Conservation (phyloP, 1,140 invertebrate species). For the Portunus trituberculatus region DNA sequence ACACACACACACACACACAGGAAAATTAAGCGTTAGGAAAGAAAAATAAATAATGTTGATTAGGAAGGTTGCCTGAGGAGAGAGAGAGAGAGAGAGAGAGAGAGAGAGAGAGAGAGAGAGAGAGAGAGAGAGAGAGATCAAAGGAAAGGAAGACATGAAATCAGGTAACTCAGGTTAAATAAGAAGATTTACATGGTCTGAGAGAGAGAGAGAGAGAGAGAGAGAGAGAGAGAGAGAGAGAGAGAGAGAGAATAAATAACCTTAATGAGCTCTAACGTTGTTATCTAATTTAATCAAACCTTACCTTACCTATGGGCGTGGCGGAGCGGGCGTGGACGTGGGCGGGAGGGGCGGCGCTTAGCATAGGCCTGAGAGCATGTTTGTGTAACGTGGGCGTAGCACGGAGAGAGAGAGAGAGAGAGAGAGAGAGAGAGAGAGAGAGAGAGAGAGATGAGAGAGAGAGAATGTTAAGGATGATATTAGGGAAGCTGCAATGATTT, state of each 20-base stretch:
- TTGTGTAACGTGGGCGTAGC: background rate
- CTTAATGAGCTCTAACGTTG: no score
- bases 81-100: background rate
- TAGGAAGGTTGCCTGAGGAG: background rate
- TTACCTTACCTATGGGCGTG: no score
- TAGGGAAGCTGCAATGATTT: no score
- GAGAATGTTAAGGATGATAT: no score
- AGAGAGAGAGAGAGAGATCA: background rate
- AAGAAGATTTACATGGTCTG: background rate
- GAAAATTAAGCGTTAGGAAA: background rate
- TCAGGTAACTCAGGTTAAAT: background rate
- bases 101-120: background rate
- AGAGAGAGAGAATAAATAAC: background rate
- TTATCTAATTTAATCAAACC: no score
- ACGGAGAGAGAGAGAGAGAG: constrained; percentile 5
- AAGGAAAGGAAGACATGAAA: background rate
- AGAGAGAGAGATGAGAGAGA: background rate
- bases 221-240: background rate
- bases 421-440: constrained; percentile 29
- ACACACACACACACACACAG: background rate
- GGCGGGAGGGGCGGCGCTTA: no score
- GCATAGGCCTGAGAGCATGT: no score
- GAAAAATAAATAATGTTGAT: background rate
- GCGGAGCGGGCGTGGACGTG: no score
- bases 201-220: background rate